Evolutionary conservation across 2,797 vertebrate genomes (phyloP).

Genomic region (Tiaroga cobitis): DNA sequence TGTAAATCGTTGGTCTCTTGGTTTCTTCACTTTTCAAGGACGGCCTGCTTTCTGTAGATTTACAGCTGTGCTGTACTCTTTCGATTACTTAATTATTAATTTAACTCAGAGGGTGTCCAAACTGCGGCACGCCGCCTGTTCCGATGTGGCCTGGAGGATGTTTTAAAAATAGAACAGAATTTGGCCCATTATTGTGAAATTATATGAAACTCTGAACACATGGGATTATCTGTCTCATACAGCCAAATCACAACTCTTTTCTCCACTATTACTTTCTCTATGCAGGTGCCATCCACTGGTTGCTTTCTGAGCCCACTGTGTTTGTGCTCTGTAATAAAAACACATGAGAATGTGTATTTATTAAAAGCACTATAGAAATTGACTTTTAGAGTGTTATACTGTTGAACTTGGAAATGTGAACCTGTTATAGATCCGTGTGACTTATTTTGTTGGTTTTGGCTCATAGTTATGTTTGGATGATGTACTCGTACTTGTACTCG

Average conservation of each 20-base stretch:
- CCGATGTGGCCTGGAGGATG: background rate
- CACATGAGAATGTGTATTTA: background rate
- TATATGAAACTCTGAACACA: conserved; percentile 1
- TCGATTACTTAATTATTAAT: conserved; percentile 32
- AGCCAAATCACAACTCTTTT: background rate
- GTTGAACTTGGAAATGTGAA: background rate
- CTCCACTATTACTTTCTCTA: background rate
- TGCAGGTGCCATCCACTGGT: background rate
- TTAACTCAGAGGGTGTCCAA: conserved; percentile 29
- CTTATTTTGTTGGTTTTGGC: background rate
- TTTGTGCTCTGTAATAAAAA: background rate
- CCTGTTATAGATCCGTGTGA: background rate
- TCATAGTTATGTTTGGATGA: no score
- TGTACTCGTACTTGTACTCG: no score
- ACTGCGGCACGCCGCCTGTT: background rate
- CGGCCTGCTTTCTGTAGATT: background rate
- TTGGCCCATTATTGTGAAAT: conserved; percentile 5
- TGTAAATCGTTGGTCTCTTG: background rate
- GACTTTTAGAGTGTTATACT: no score
- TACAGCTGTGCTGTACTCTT: conserved; percentile 17
- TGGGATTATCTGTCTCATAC: background rate
- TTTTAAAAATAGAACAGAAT: conserved; percentile 29
- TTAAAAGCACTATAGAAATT: background rate
- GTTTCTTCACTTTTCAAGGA: conserved; percentile 3
- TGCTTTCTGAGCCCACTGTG: background rate